Evolutionary conservation across 1,140 invertebrate species (phyloP).

Genomic region (Antheraea pernyi): DNA sequence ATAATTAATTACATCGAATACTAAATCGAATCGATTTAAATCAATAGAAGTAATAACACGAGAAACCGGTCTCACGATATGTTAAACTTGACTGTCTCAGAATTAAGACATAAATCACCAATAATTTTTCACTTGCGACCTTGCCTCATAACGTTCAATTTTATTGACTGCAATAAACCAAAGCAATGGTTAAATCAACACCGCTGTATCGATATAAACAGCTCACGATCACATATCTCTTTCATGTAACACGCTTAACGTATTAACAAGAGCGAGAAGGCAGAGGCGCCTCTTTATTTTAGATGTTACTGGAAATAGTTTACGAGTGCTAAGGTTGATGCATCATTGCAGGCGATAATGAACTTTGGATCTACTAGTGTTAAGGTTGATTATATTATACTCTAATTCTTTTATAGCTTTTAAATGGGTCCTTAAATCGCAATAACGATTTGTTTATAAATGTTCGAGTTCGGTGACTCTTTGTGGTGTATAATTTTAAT

Average conservation of each 20-base stretch:
- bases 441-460: constrained; percentile 79
- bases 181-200: constrained; percentile 77
- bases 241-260: constrained; percentile 34
- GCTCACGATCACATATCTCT: constrained; percentile 60
- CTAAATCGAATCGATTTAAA: constrained; percentile 4
- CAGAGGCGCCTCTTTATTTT: constrained; percentile 50
- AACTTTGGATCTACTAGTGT: constrained; percentile 28
- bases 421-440: constrained; percentile 79
- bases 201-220: constrained; percentile 73
- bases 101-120: constrained; percentile 72
- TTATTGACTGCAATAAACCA: constrained; percentile 78
- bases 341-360: constrained; percentile 30
- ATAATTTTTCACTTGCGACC: constrained; percentile 67
- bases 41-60: background rate
- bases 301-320: constrained; percentile 71
- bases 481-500: constrained; percentile 35
- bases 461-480: constrained; percentile 45
- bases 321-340: constrained; percentile 50
- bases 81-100: constrained; percentile 36
- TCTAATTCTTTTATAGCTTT: constrained; percentile 67
- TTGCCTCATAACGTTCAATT: constrained; percentile 77
- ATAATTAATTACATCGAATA: background rate
- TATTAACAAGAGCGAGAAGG: constrained; percentile 38
- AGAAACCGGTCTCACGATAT: constrained; percentile 1
- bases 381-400: constrained; percentile 31